Evolutionary conservation across 2,113 vertebrate genomes (phyloP), one percentile per base, ranked within the genome.

Genomic region (Prionailurus viverrinus): DNA sequence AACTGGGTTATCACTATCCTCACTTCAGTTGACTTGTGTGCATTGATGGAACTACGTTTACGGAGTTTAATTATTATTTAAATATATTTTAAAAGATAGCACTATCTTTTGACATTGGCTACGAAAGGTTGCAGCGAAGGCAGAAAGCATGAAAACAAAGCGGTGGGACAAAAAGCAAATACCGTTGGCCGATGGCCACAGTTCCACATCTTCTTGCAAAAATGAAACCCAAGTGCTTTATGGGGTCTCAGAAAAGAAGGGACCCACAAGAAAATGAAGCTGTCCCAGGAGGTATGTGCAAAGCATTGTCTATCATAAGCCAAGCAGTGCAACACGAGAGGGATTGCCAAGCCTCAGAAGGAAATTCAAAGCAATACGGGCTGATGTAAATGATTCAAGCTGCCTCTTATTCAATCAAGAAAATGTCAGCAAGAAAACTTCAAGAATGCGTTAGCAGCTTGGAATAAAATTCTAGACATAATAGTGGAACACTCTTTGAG

Each of bases 21-120:
- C 68, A 69, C 15, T 84, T 90, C 23, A 11, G 2, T 7, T 82
- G 73, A 80, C 16, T 65, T 55, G 48, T 33, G 9, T 78, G 19
- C 63, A 41, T 65, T 7, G 2, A 61, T 25, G 4, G 36, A 39
- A 81, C 10, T 90, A 11, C 18, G 68, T 39, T 95, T 91, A n/a
- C 21, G 83, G 76, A 82, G 14, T 51, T 88, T 53, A 85, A 78
- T 68, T 96, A 69, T 36, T 8, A 79, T 73, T 96, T 91, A 73
- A 84, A 94, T 68, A 27, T 39, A 93, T 80, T 96, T 92, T 39
- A 11, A 84, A 92, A 92, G 45, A 48, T 65, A 58, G 33, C 2
- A 51, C 10, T 79, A 39, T 95, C 36, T 91, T 51, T 87, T 95
- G 73, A 93, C 53, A 96, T 68, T 81, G 55, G 74, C 61, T 68